phyloP scores from a whole-genome alignment of 2,113 vertebrate species.

The Myotis yumanensis region DNA sequence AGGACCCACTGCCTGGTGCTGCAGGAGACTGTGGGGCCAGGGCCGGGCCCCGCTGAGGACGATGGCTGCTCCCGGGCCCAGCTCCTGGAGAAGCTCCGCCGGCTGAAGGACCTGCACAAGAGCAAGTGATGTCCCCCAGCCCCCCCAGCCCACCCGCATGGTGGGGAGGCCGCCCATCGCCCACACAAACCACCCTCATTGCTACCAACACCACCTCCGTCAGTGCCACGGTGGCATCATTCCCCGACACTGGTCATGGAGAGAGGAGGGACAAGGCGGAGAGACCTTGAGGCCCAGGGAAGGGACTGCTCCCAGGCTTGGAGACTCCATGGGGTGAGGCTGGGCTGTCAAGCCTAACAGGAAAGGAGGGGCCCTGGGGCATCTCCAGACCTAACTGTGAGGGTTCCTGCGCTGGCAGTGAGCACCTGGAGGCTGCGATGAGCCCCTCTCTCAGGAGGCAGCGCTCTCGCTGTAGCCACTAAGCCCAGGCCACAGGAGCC shows the following conservation, averaged over 20 bases:
- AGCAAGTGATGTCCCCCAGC: slow-evolving; percentile 74
- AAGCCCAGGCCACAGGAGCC: neutral
- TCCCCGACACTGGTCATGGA: neutral
- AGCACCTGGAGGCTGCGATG: neutral
- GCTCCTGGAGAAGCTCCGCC: slow-evolving; percentile 92
- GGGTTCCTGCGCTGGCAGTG: no score
- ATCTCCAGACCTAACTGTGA: neutral
- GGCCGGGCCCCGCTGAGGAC: slow-evolving; percentile 84
- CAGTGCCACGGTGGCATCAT: neutral
- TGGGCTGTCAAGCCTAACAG: neutral
- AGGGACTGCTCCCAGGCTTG: neutral
- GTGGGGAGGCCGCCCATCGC: neutral
- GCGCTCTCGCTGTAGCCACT: neutral
- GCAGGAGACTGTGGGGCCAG: slow-evolving; percentile 89
- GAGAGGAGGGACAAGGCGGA: neutral
- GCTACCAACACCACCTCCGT: neutral
- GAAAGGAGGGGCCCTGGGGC: neutral
- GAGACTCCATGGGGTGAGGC: neutral
- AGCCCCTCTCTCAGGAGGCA: neutral
- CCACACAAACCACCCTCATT: neutral
- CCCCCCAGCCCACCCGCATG: accelerated
- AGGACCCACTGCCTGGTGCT: slow-evolving; percentile 90
- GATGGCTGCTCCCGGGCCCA: slow-evolving; percentile 89
- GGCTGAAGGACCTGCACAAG: slow-evolving; percentile 93
- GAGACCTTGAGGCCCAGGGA: neutral